These are phyloP conservation scores for Caenorhabditis sinica DNA, from an alignment of 2,888 invertebrate genomes.

Conservation along the genomic window DNA sequence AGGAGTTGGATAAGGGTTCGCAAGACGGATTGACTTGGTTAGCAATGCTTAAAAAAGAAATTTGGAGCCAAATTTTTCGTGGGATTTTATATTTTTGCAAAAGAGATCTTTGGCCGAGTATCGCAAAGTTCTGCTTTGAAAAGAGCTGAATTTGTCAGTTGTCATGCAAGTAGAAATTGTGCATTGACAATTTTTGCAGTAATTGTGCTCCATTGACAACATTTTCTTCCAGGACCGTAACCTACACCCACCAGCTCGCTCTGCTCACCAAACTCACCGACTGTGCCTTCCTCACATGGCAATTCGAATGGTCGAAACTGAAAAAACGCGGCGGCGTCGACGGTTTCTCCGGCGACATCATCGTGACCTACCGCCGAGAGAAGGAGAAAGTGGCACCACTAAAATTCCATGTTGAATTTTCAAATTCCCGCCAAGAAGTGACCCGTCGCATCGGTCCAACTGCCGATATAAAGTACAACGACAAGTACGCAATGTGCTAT, in stretches of 20 bases:
- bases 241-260: conserved; percentile 13
- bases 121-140: too few species aligned
- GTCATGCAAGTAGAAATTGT: too few species aligned
- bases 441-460: conserved; percentile 9
- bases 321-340: background rate
- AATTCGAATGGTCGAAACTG: background rate
- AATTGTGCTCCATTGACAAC: background rate
- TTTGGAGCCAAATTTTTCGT: too few species aligned
- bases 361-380: background rate
- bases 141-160: too few species aligned
- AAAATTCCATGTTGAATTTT: conserved; percentile 1
- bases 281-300: conserved; percentile 13
- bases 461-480: conserved; percentile 5
- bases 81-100: too few species aligned
- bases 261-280: conserved; percentile 6
- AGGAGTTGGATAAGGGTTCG: background rate
- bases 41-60: background rate
- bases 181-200: too few species aligned
- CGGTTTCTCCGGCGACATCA: conserved; percentile 14
- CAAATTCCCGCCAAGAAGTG: background rate
- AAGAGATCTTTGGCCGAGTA: too few species aligned
- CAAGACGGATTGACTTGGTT: conserved; percentile 14
- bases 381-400: background rate
- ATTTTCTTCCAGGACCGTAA: conserved; percentile 9
- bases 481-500: conserved; percentile 5